Evolutionary conservation across 2,888 invertebrate species (phyloP).

Genomic region (Elysia crispata): DNA sequence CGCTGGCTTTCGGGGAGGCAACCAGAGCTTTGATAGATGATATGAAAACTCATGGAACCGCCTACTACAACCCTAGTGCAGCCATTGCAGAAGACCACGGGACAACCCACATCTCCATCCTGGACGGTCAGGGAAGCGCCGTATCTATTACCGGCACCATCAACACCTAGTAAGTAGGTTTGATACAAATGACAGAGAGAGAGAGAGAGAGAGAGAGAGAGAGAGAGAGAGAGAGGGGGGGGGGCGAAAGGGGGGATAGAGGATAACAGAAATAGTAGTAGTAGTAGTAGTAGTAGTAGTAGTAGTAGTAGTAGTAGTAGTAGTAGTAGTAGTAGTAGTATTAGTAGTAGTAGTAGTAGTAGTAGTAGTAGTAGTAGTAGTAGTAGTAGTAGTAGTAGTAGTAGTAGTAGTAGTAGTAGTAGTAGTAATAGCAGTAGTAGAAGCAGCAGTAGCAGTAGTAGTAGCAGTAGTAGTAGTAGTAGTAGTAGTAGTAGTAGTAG

Average conservation of each 20-base stretch:
- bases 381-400: constrained; percentile 11
- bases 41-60: neutral
- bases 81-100: neutral
- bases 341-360: too few relatives aligned
- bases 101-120: neutral
- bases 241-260: too few relatives aligned
- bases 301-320: constrained; percentile 34
- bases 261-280: too few relatives aligned
- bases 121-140: neutral
- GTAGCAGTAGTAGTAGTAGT: neutral
- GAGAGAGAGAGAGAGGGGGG: too few relatives aligned
- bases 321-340: too few relatives aligned
- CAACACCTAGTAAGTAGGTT: constrained; percentile 1
- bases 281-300: constrained; percentile 30
- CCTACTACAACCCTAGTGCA: neutral
- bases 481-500: constrained; percentile 25
- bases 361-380: constrained; percentile 32
- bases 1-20: neutral
- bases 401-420: constrained; percentile 26
- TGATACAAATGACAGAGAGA: too few relatives aligned
- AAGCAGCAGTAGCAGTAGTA: too few relatives aligned
- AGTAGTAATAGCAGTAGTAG: constrained; percentile 9
- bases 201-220: too few relatives aligned
- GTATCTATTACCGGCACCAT: neutral
- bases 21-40: neutral